Conservation (phyloP, 1,140 invertebrate genomes). For the Rhagoletis zephyria region DNA sequence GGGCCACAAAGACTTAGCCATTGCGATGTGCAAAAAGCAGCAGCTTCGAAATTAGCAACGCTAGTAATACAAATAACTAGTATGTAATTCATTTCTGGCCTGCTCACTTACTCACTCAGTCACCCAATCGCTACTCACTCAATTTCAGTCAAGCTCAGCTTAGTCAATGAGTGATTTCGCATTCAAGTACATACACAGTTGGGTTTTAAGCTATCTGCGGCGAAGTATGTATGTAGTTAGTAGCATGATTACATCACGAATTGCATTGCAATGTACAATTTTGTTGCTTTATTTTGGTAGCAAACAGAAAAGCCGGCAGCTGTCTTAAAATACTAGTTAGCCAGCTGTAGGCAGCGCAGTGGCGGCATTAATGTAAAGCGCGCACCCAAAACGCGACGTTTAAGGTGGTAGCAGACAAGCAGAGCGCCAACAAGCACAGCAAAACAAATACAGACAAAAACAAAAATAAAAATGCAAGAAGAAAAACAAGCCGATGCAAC, state of each 20-base stretch:
- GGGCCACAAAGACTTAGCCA: background rate
- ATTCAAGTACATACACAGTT: background rate
- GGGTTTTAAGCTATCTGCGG: too few species aligned
- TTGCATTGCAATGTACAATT: background rate
- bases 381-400: constrained; percentile 5
- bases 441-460: background rate
- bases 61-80: background rate
- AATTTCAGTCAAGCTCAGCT: background rate
- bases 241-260: constrained; percentile 38
- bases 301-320: background rate
- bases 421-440: background rate
- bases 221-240: background rate
- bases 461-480: background rate
- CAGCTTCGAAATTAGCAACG: background rate
- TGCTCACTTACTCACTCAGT: background rate
- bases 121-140: background rate
- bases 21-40: background rate
- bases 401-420: background rate
- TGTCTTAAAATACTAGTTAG: too few species aligned
- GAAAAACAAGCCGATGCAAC: background rate
- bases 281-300: background rate
- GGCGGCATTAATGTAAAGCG: background rate
- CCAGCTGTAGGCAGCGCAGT: background rate
- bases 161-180: background rate
- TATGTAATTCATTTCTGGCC: background rate